Conservation (phyloP, 2,113 vertebrate species). For the Saguinus imperator region DNA sequence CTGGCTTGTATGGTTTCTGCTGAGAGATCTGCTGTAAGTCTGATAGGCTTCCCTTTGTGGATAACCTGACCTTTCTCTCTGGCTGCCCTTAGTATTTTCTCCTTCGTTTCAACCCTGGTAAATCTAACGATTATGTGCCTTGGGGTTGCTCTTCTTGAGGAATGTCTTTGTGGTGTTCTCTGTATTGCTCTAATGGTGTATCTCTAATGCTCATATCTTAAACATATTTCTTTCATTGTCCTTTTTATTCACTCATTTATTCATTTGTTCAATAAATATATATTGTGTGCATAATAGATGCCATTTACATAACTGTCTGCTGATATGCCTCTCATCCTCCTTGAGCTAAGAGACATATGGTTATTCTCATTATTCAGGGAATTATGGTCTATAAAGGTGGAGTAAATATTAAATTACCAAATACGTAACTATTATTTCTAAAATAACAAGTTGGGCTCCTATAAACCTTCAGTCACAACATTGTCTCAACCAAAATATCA, state of each 20-base stretch:
- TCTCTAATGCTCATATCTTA: background rate
- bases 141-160: too few species aligned
- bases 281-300: background rate
- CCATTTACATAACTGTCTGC: background rate
- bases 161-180: too few species aligned
- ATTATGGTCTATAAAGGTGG: background rate
- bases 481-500: background rate
- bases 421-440: background rate
- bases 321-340: background rate
- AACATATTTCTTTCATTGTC: background rate
- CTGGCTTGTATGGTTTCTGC: too few species aligned
- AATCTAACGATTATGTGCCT: too few species aligned
- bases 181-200: too few species aligned
- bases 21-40: too few species aligned
- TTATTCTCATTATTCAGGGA: conserved; percentile 26
- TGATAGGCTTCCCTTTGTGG: too few species aligned
- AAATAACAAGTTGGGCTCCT: background rate
- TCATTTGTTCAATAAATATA: background rate
- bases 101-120: too few species aligned
- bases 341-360: background rate
- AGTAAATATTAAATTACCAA: background rate
- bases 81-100: too few species aligned
- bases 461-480: background rate
- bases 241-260: background rate
- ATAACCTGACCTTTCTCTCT: too few species aligned